Evolutionary conservation across 2,797 vertebrate species (phyloP).

Genomic region (Lindbergichthys nudifrons): DNA sequence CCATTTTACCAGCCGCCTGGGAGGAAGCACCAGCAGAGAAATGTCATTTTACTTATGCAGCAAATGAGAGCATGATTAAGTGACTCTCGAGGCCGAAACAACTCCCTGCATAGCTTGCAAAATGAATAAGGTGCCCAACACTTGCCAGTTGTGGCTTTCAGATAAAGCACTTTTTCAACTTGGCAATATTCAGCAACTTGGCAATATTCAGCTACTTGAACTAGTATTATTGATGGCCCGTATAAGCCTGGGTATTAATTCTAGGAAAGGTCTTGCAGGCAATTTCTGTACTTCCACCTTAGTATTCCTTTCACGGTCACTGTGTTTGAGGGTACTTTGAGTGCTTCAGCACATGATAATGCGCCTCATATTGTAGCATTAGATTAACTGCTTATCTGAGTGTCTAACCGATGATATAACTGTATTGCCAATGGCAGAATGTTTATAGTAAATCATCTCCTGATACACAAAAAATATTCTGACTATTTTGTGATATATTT

Average conservation of each 20-base stretch:
- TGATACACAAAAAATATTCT: no score
- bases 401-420: not conserved
- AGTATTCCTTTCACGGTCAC: constrained; percentile 1
- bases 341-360: not conserved
- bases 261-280: constrained; percentile 37
- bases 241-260: constrained; percentile 34
- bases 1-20: constrained; percentile 54
- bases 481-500: not conserved
- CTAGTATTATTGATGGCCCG: constrained; percentile 32
- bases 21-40: constrained; percentile 58
- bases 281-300: constrained; percentile 20
- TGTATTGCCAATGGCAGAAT: not conserved
- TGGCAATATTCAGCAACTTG: constrained; percentile 46
- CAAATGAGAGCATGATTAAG: constrained; percentile 58
- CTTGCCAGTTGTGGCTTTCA: constrained; percentile 22
- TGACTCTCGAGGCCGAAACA: constrained; percentile 58
- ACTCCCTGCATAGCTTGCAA: constrained; percentile 41
- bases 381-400: not conserved
- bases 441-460: no score
- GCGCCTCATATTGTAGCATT: not conserved
- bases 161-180: constrained; percentile 42
- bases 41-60: constrained; percentile 66
- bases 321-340: not conserved
- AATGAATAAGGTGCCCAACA: constrained; percentile 41
- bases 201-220: constrained; percentile 3